Evolutionary conservation across 1,140 invertebrate species (phyloP).

Genomic region (Ganaspis sp.): DNA sequence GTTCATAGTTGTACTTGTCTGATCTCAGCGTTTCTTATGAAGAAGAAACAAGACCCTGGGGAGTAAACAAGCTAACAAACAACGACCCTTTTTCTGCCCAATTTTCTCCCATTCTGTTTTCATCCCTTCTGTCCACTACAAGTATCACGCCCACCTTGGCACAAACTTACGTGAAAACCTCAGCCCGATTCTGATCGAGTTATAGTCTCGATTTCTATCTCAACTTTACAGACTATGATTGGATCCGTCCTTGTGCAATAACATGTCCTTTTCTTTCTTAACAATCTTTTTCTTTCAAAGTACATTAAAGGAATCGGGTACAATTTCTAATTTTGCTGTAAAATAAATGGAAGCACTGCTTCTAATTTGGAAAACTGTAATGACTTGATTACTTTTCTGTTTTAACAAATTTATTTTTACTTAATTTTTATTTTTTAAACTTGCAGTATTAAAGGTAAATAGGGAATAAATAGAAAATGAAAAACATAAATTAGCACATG

Average conservation of each 20-base stretch:
- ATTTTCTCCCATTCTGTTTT: background rate
- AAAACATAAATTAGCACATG: too few species aligned
- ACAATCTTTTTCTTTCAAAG: background rate
- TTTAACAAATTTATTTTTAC: too few species aligned
- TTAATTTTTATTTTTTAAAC: too few species aligned
- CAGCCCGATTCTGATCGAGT: background rate
- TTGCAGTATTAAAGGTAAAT: too few species aligned
- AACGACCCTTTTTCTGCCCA: constrained; percentile 16
- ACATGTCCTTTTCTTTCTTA: background rate
- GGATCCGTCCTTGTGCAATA: background rate
- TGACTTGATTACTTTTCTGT: too few species aligned
- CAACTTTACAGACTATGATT: background rate
- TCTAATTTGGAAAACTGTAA: too few species aligned
- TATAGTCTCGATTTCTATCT: constrained; percentile 2
- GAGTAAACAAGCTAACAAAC: constrained; percentile 9
- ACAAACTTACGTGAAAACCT: background rate
- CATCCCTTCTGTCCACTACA: background rate
- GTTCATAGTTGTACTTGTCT: constrained; percentile 2
- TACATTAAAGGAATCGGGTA: too few species aligned
- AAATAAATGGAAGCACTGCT: too few species aligned
- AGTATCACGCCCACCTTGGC: constrained; percentile 18
- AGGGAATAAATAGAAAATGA: too few species aligned
- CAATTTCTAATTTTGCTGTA: too few species aligned
- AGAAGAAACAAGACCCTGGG: constrained; percentile 1
- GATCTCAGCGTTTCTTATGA: constrained; percentile 10